phyloP scores from a whole-genome alignment of 2,113 vertebrate species.

The Otus sunia region DNA sequence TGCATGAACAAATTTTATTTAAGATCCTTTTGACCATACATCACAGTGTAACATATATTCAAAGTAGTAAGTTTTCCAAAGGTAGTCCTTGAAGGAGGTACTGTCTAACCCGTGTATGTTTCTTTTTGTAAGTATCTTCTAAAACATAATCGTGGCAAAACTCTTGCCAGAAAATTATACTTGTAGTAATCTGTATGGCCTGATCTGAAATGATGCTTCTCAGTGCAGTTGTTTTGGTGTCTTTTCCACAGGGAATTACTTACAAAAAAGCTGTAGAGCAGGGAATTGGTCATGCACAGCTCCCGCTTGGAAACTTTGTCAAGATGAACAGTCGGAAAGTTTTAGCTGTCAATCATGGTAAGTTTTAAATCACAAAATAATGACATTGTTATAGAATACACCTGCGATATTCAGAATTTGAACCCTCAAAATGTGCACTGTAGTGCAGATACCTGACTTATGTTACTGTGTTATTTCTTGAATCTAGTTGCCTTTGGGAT shows the following conservation, averaged over 20 bases:
- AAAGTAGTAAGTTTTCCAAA: background rate
- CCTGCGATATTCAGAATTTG: background rate
- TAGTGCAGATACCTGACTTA: background rate
- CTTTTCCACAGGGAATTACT: conserved; percentile 84
- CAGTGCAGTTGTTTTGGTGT: background rate
- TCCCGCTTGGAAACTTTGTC: conserved; percentile 91
- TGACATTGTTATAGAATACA: background rate
- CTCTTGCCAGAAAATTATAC: background rate
- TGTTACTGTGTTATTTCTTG: background rate
- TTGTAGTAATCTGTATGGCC: background rate
- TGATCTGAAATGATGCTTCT: background rate
- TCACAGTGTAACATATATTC: background rate
- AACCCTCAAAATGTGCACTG: background rate
- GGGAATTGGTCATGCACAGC: conserved; percentile 90
- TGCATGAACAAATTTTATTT: background rate
- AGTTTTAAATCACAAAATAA: conserved; percentile 40
- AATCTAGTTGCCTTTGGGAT: background rate
- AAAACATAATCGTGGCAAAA: background rate
- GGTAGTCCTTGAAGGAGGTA: background rate
- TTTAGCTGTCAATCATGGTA: conserved; percentile 95
- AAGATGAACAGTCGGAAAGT: conserved; percentile 98
- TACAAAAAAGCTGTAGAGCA: conserved; percentile 85
- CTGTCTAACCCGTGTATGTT: fast-evolving
- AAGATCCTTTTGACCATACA: background rate
- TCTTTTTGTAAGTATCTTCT: background rate